Evolutionary conservation across 2,113 vertebrate genomes (phyloP), one percentile per base, ranked within the genome.

Genomic region (Melanocharis versteri): DNA sequence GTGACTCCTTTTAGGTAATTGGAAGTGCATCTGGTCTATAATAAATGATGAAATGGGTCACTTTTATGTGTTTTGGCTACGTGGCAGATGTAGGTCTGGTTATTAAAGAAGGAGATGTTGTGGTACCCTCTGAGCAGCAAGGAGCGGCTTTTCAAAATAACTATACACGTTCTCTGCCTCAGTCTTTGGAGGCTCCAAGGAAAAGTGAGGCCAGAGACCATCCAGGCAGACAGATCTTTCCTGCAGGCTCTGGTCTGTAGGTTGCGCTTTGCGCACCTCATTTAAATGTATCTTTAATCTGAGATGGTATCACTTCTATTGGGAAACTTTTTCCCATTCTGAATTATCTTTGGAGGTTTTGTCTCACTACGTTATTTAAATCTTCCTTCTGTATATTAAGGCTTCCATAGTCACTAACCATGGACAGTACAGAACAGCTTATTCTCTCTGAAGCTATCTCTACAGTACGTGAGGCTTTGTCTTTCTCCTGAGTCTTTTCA

Each of bases 151-250:
- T 89, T 70, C 31, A 37, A 9, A 80, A 27, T 62, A 76, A 17
- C 31, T 58, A 11, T 44, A 15, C 8, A 0, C 0, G 0, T 26
- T 58, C 30, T 56, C 31, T 81, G 54, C 16, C 44, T 64, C 1
- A 53, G 22, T 40, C 13, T 37, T 57, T 27, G 20, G 31, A 70
- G 15, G 2, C 15, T 88, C 14, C 56, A 45, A 42, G n/a, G 45
- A 18, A 83, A 54, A 83, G n/a, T 9, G 1, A 20, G 69, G 28
- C 21, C 15, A 11, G 44, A 40, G 11, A 60, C 19, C 31, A 37
- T 48, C 40, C 4, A 1, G 57, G 24, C 22, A 87, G 37, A 24
- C 19, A 39, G 33, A 68, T 60, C 47, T 82, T 87, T 77, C 58
- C 26, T 73, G 27, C 19, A 44, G n/a, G 15, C 13, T 64, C 26